Percentiles rank a stretch among this genome's conserved stretches.
phyloP scores from a whole-genome alignment of 2,888 invertebrate genomes.

The Thymelicus lineola region DNA sequence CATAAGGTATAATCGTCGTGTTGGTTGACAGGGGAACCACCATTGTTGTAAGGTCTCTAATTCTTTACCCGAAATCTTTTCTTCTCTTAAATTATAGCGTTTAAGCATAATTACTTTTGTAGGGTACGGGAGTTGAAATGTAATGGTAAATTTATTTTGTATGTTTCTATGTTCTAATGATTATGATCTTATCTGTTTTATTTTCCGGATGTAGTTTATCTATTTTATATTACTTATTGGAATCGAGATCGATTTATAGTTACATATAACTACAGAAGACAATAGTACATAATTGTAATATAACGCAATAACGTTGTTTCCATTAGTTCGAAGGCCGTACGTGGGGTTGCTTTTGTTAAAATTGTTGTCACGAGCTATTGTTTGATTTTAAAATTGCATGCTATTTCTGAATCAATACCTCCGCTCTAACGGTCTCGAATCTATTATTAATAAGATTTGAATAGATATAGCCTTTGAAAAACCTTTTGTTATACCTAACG shows the following conservation, averaged over 20 bases:
- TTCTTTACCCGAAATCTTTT: conserved; percentile 75
- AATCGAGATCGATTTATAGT: no score
- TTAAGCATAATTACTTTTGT: conserved; percentile 67
- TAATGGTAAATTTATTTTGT: background rate
- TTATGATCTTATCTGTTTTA: no score
- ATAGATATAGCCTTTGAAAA: background rate
- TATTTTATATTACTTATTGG: no score
- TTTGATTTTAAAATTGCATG: background rate
- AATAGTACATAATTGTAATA: no score
- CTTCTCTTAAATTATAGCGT: conserved; percentile 72
- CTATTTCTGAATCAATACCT: background rate
- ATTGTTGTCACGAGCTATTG: background rate
- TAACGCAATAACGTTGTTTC: no score
- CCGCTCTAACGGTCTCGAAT: background rate
- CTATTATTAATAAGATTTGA: conserved; percentile 1
- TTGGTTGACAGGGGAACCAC: conserved; percentile 41
- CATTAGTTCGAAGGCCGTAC: no score
- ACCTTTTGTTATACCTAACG: background rate
- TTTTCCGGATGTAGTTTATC: no score
- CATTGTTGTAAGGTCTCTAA: conserved; percentile 63
- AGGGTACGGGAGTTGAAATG: conserved; percentile 33
- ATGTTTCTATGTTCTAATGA: background rate
- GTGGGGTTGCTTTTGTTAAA: no score
- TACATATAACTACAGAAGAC: no score
- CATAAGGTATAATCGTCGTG: conserved; percentile 59